phyloP scores from a whole-genome alignment of 2,113 vertebrate species.

The Tragelaphus buxtoni region DNA sequence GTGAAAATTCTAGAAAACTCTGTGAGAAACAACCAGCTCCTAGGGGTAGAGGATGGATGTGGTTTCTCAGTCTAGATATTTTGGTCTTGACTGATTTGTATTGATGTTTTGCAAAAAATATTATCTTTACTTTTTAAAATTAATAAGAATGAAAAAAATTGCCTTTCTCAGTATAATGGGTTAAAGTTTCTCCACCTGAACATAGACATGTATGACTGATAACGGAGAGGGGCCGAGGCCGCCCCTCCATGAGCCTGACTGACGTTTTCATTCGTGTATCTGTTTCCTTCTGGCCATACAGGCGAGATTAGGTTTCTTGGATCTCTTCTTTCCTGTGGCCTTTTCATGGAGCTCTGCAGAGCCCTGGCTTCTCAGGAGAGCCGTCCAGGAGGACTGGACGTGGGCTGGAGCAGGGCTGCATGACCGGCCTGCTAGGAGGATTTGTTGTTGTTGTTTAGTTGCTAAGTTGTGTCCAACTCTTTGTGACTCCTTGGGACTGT shows the following conservation, averaged over 20 bases:
- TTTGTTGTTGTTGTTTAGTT: neutral
- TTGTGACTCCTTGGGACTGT: neutral
- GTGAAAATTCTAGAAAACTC: neutral
- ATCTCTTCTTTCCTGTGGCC: neutral
- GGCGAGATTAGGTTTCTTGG: neutral
- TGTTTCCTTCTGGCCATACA: neutral
- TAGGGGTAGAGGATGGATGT: neutral
- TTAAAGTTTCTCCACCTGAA: neutral
- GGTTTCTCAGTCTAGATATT: neutral
- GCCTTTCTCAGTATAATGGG: neutral
- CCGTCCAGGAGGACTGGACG: neutral
- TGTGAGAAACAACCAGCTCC: neutral
- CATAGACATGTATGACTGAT: neutral
- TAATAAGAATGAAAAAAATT: neutral
- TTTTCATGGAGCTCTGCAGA: neutral
- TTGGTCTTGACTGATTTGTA: neutral
- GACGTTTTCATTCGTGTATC: neutral
- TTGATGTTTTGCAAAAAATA: neutral
- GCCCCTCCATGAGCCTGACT: accelerated
- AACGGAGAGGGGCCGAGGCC: neutral
- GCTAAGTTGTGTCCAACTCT: neutral
- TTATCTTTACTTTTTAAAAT: neutral
- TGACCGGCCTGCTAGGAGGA: neutral
- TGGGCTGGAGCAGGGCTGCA: neutral
- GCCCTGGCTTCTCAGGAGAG: neutral